phyloP scores from a whole-genome alignment of 2,113 vertebrate species.

The Oncorhynchus masou region DNA sequence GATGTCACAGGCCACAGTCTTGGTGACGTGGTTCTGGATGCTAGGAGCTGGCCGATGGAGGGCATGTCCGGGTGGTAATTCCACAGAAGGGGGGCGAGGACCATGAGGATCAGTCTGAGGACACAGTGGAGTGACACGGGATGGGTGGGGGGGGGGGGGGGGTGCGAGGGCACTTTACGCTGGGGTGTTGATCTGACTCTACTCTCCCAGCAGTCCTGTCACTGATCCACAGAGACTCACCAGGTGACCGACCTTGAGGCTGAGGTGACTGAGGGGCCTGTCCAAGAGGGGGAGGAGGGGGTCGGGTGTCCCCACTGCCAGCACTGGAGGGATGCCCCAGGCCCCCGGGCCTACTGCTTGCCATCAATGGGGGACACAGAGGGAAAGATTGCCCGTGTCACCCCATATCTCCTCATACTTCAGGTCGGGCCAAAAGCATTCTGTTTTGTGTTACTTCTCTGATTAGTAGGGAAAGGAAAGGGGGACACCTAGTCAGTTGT shows the following conservation, averaged over 20 bases:
- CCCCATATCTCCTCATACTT: no score
- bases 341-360: no score
- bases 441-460: no score
- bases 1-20: not conserved
- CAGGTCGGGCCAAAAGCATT: no score
- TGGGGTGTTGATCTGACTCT: constrained; percentile 51
- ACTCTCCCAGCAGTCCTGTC: constrained; percentile 42
- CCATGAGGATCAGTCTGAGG: constrained; percentile 19
- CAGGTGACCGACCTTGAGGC: constrained; percentile 55
- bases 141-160: not conserved
- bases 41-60: not conserved
- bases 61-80: constrained; percentile 16
- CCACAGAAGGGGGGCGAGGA: constrained; percentile 20
- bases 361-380: no score
- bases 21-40: not conserved
- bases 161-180: constrained; percentile 24
- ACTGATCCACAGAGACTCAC: constrained; percentile 34
- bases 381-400: no score
- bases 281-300: not conserved
- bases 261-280: not conserved
- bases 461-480: no score
- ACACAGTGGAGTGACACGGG: constrained; percentile 17
- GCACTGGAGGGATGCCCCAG: not conserved
- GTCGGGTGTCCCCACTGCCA: not conserved
- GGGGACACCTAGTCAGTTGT: no score